phyloP scores from a whole-genome alignment of 35 echinoderm and acorn worm species.

The Heliocidaris erythrogramma region DNA sequence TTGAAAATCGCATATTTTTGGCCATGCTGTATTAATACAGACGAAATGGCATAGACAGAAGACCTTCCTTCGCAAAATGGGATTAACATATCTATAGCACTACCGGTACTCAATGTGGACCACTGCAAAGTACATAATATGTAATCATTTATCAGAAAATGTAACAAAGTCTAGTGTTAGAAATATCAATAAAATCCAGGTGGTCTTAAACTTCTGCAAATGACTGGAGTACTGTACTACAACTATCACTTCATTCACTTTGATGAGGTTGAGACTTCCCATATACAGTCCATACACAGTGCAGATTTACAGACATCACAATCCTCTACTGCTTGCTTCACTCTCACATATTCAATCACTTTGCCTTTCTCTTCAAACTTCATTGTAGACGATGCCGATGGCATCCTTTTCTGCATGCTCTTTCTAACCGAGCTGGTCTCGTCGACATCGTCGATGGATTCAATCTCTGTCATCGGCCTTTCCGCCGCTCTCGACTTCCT shows the following conservation, averaged over 20 bases:
- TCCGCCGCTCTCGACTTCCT: not conserved
- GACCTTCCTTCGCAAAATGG: too few relatives aligned
- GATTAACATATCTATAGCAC: too few relatives aligned
- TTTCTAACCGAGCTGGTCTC: not conserved
- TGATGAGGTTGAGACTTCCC: not conserved
- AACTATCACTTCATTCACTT: not conserved
- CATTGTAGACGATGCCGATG: not conserved
- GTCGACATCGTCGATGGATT: not conserved
- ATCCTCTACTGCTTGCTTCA: not conserved
- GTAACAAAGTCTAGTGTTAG: too few relatives aligned
- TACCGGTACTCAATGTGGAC: too few relatives aligned
- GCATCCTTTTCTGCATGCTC: not conserved
- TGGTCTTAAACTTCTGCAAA: too few relatives aligned
- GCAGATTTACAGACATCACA: slow-evolving; percentile 19
- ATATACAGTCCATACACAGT: slow-evolving; percentile 5
- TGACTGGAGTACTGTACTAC: too few relatives aligned
- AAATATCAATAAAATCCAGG: too few relatives aligned
- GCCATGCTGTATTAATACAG: too few relatives aligned
- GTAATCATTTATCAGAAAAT: too few relatives aligned
- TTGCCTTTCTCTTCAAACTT: not conserved
- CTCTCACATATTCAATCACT: not conserved
- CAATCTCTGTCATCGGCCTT: not conserved
- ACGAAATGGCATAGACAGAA: too few relatives aligned
- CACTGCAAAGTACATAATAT: too few relatives aligned
- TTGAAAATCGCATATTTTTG: too few relatives aligned